phyloP scores from a whole-genome alignment of 2,888 invertebrate species.

The Lottia scabra region DNA sequence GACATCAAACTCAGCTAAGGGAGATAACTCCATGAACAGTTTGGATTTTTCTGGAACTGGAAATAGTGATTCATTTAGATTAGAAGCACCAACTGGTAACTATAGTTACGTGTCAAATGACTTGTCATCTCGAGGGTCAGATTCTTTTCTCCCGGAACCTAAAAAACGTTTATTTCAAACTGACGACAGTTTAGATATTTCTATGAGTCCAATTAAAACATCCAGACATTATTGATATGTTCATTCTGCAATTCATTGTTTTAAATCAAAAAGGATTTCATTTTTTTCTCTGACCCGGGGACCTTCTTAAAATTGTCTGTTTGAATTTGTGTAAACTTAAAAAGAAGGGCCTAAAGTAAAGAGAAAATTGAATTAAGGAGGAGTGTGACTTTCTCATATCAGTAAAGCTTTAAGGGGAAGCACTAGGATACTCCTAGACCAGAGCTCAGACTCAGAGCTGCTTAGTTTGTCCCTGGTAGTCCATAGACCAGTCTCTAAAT shows the following conservation, averaged over 20 bases:
- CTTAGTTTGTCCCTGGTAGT: no score
- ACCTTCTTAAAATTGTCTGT: no score
- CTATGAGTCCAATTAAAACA: slow-evolving; percentile 50
- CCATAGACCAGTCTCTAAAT: no score
- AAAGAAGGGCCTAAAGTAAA: no score
- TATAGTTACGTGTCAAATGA: slow-evolving; percentile 54
- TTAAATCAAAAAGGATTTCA: no score
- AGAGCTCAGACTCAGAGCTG: no score
- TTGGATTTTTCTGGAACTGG: background rate
- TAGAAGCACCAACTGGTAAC: slow-evolving; percentile 26
- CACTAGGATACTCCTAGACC: no score
- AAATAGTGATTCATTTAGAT: background rate
- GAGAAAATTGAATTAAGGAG: no score
- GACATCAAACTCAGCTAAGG: background rate
- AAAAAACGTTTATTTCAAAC: slow-evolving; percentile 56
- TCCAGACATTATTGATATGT: slow-evolving; percentile 38
- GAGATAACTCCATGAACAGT: background rate
- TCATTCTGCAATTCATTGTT: background rate
- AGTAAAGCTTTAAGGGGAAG: no score
- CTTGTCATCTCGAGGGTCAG: slow-evolving; percentile 34
- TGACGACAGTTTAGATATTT: slow-evolving; percentile 46
- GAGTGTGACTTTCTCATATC: no score
- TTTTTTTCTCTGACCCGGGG: no score
- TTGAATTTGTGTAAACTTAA: no score
- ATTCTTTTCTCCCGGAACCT: slow-evolving; percentile 53